These are phyloP conservation scores for Lysiphlebus fabarum DNA, from an alignment of 1,140 invertebrate genomes.

Conservation along the genomic window DNA sequence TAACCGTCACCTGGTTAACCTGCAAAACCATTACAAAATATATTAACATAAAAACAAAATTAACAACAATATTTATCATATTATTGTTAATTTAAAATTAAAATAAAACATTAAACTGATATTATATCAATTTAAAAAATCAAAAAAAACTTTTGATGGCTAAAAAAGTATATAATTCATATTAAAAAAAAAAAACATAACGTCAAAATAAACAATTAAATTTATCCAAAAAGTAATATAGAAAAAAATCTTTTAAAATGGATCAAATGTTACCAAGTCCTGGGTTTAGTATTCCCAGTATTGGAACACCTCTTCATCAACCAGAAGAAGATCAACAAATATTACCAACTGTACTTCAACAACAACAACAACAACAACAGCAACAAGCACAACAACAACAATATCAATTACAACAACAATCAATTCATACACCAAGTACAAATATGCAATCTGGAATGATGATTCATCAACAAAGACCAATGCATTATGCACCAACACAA, in stretches of 20 bases:
- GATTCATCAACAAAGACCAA: slow-evolving; percentile 65
- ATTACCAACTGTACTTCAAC: slow-evolving; percentile 75
- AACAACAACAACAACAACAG: slow-evolving; percentile 63
- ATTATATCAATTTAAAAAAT: no score
- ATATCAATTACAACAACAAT: slow-evolving; percentile 53
- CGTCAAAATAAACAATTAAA: no score
- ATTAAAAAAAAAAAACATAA: no score
- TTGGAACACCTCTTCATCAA: slow-evolving; percentile 84
- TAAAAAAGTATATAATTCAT: no score
- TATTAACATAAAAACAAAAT: no score
- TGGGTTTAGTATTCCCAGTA: slow-evolving; percentile 83
- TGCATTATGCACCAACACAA: slow-evolving; percentile 65
- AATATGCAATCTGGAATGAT: slow-evolving; percentile 53
- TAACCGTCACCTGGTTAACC: no score
- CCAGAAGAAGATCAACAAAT: slow-evolving; percentile 89
- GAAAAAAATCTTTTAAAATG: slow-evolving; percentile 55
- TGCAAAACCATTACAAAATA: no score
- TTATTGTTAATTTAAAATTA: no score
- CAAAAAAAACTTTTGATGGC: no score
- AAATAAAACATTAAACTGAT: no score
- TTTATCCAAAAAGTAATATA: neutral
- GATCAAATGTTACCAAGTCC: slow-evolving; percentile 89
- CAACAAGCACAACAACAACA: slow-evolving; percentile 42
- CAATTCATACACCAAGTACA: slow-evolving; percentile 59
- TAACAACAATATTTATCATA: no score